phyloP scores from a whole-genome alignment of 2,888 invertebrate species.

The Pseudococcus viburni region DNA sequence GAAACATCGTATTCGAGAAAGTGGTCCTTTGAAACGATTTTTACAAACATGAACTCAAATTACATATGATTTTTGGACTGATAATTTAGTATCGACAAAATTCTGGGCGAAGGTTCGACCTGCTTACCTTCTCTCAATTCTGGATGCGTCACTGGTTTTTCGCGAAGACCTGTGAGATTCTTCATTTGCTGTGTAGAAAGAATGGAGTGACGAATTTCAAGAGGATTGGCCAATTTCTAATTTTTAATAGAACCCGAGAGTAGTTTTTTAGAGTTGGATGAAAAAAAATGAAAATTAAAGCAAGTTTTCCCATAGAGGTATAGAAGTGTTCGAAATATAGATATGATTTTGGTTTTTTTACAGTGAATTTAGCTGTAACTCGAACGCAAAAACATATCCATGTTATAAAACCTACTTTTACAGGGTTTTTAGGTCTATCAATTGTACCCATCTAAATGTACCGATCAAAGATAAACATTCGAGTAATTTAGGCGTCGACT shows the following conservation, averaged over 20 bases:
- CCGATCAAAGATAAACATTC: not conserved
- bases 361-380: not conserved
- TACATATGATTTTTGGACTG: too few species aligned
- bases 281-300: not conserved
- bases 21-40: not conserved
- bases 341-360: not conserved
- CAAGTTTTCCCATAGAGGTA: not conserved
- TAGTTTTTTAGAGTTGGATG: not conserved
- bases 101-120: too few species aligned
- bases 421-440: not conserved
- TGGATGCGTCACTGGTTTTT: not conserved
- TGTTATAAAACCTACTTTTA: too few species aligned
- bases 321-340: not conserved
- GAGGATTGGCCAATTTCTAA: not conserved
- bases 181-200: not conserved
- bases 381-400: too few species aligned
- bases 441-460: not conserved
- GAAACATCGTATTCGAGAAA: too few species aligned
- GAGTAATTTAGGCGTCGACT: not conserved
- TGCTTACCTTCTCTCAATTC: too few species aligned
- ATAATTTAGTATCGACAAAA: too few species aligned
- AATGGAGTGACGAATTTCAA: not conserved
- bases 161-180: slow-evolving; percentile 5
- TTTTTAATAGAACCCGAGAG: not conserved
- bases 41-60: not conserved